These are phyloP conservation scores for Creontiades dilutus DNA, from an alignment of 2,888 invertebrate species.

Conservation along the genomic window DNA sequence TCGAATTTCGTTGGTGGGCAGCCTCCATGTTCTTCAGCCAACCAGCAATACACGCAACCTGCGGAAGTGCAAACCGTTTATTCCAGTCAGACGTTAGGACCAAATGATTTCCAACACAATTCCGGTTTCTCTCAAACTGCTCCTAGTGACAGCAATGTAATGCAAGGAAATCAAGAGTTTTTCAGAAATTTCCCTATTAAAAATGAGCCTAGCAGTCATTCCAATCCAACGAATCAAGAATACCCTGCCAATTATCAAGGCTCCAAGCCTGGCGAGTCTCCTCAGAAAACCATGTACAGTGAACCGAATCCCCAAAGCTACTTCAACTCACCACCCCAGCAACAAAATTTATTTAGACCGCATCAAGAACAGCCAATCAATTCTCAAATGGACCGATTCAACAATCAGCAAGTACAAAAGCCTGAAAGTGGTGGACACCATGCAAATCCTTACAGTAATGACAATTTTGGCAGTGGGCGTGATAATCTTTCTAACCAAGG, in stretches of 20 bases:
- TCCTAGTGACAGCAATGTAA: background rate
- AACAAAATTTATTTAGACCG: constrained; percentile 45
- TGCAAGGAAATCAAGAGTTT: constrained; percentile 49
- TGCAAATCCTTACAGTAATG: background rate
- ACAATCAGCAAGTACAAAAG: background rate
- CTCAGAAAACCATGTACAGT: constrained; percentile 56
- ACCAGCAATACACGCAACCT: constrained; percentile 18
- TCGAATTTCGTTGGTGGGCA: background rate
- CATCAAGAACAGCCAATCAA: constrained; percentile 26
- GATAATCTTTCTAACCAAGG: background rate
- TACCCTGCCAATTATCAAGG: constrained; percentile 43
- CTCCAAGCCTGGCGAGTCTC: background rate
- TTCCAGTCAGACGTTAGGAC: background rate
- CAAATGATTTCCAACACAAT: constrained; percentile 10
- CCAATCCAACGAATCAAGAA: background rate
- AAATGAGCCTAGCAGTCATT: background rate
- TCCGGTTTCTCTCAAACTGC: constrained; percentile 23
- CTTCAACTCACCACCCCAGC: background rate
- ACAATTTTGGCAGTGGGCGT: background rate
- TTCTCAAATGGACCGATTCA: constrained; percentile 33
- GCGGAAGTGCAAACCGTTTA: background rate
- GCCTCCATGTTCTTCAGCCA: background rate
- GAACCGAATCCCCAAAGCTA: constrained; percentile 48
- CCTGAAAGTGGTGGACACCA: background rate
- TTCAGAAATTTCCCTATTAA: constrained; percentile 48